A percentile compares a stretch with the other conserved stretches of the same genome.
Conservation (phyloP, 2,797 vertebrate species). For the Ambastaia sidthimunki region DNA sequence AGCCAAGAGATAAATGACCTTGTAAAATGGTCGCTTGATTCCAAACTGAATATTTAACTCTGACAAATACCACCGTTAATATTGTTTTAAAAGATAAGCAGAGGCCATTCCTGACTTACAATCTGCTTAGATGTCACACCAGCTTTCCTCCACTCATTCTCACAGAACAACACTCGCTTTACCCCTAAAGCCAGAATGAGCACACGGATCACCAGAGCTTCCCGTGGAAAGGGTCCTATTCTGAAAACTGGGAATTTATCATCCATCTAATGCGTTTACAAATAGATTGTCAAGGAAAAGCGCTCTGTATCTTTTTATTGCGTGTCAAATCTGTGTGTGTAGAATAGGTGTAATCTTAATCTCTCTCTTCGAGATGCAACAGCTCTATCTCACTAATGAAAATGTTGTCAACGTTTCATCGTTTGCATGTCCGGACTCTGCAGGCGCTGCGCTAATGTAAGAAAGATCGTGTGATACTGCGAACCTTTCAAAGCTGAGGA, state of each 20-base stretch:
- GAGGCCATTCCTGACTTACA: constrained; percentile 19
- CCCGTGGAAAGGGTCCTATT: constrained; percentile 38
- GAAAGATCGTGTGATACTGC: constrained; percentile 35
- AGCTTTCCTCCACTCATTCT: constrained; percentile 36
- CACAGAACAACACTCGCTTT: constrained; percentile 45
- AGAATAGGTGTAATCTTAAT: constrained; percentile 50
- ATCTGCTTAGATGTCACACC: constrained; percentile 25
- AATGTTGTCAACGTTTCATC: constrained; percentile 50
- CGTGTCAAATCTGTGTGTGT: constrained; percentile 49
- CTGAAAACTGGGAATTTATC: constrained; percentile 53
- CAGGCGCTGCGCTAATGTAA: constrained; percentile 30
- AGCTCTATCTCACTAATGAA: constrained; percentile 49
- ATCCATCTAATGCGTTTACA: constrained; percentile 58
- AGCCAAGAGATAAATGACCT: background rate
- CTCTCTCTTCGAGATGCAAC: constrained; percentile 42
- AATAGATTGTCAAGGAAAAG: constrained; percentile 54
- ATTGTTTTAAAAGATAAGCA: constrained; percentile 17
- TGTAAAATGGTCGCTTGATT: background rate
- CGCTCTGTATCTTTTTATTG: constrained; percentile 55
- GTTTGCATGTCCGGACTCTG: constrained; percentile 40
- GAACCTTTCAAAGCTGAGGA: constrained; percentile 40
- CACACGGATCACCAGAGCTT: constrained; percentile 43
- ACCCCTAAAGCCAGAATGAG: constrained; percentile 37
- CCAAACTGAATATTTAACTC: background rate
- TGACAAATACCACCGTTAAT: background rate